Base-by-base conservation (phyloP, 2,113 vertebrate species). In the Solea solea region DNA sequence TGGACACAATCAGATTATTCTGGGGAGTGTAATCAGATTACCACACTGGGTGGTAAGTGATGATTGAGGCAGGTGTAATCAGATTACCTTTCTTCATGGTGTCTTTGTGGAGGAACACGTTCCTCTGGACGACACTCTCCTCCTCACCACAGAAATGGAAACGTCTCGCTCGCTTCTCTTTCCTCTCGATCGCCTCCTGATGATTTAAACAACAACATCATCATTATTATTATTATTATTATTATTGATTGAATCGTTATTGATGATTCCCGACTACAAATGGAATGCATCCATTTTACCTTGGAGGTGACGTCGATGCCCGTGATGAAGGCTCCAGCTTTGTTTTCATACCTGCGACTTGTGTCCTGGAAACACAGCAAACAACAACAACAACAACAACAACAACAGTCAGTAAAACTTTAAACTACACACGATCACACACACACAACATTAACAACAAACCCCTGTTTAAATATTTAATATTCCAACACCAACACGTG, bases 231-330 rank as follows among this genome's bases (percentile, higher is more conserved):
- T 34, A 34, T 34, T 3, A 34, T 34, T 34, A 21, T 21, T 21
- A 21, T 21, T 21, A 21, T 21, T 21, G 21, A 21, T 21, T 21
- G 21, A 21, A 21, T 21, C 21, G 21, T 21, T 21, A 21, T 21
- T 21, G 21, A 21, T 21, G 21, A 21, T 21, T 21, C 21, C 21
- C 1, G 21, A 21, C 21, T 21, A 21, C 21, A 21, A 21, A 21
- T 21, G 21, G 21, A 21, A 21, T 1, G 21, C 21, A 21, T 21
- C 21, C 21, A 21, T 21, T 21, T 48, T 91, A 98, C 98, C 96
- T 98, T 98, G 0, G 97, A 99, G 45, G 95, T 99, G 21, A 99
- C 97, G 65, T 99, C 98, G 6, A 99, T 99, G 21, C 98, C 98
- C 0, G 98, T 99, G 90, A 99, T 98, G 88, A 99, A 99, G 4